Percentiles rank a stretch among this genome's conserved stretches.
Conservation (phyloP, 64 coral and sea anemone species). For the Stylophora pistillata region DNA sequence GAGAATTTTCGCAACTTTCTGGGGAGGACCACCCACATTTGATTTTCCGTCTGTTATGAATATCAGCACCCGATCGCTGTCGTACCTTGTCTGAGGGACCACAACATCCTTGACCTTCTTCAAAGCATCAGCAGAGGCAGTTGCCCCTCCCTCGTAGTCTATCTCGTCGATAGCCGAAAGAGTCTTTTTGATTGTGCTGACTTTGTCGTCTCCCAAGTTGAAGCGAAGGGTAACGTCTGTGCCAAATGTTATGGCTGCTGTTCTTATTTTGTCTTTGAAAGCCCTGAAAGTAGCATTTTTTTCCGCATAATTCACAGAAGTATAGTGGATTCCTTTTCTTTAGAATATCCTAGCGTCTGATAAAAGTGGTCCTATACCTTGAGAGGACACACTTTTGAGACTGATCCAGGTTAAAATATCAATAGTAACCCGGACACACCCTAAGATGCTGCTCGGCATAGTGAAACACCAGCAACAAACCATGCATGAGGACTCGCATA, state of each 20-base stretch:
- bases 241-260: slow-evolving; percentile 74
- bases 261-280: slow-evolving; percentile 40
- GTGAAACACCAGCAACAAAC: no score
- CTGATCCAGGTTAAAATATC: no score
- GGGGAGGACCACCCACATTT: slow-evolving; percentile 58
- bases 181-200: slow-evolving; percentile 18
- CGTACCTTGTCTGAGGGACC: slow-evolving; percentile 9
- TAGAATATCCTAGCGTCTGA: no score
- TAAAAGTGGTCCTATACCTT: no score
- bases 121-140: slow-evolving; percentile 63
- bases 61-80: slow-evolving; percentile 67
- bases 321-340: no score
- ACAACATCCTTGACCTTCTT: slow-evolving; percentile 49
- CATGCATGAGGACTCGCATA: no score
- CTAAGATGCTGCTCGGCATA: no score
- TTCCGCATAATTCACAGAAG: no score
- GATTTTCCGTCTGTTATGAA: slow-evolving; percentile 82
- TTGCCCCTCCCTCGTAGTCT: slow-evolving; percentile 57
- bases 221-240: slow-evolving; percentile 45
- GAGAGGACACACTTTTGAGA: no score
- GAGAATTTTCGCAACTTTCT: slow-evolving; percentile 46
- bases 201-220: slow-evolving; percentile 49
- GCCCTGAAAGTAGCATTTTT: no score
- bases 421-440: no score
- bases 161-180: slow-evolving; percentile 53